Conservation (phyloP, 1,140 invertebrate species). For the Drosophila kikkawai region DNA sequence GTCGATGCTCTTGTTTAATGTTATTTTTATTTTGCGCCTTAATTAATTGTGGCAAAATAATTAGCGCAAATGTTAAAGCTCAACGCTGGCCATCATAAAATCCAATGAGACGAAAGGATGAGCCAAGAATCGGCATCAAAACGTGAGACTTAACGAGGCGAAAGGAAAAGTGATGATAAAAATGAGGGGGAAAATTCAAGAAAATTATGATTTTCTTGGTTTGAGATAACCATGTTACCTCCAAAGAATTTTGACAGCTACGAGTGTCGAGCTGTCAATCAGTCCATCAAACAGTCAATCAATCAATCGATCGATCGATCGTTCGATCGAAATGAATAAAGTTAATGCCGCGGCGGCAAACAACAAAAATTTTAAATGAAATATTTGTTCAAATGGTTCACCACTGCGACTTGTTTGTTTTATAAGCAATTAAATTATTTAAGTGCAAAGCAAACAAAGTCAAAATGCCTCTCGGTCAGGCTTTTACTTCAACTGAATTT, state of each 20-base stretch:
- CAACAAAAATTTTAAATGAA: slow-evolving; percentile 43
- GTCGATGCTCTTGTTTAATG: slow-evolving; percentile 44
- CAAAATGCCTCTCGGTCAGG: slow-evolving; percentile 38
- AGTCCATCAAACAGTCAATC: slow-evolving; percentile 61
- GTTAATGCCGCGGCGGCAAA: slow-evolving; percentile 39
- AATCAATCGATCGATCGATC: slow-evolving; percentile 7
- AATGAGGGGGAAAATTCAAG: background rate
- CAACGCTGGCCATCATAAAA: slow-evolving; percentile 64
- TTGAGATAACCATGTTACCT: slow-evolving; percentile 9
- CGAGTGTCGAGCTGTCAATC: slow-evolving; percentile 83
- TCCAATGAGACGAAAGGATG: slow-evolving; percentile 44
- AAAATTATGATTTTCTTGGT: background rate
- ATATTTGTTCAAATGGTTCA: slow-evolving; percentile 51
- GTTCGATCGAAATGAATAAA: slow-evolving; percentile 16
- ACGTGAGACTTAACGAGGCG: too few relatives aligned
- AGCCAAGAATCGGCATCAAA: background rate
- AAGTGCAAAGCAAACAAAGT: slow-evolving; percentile 78
- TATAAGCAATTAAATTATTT: slow-evolving; percentile 82
- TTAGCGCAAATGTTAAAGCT: slow-evolving; percentile 79
- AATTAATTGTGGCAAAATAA: slow-evolving; percentile 81
- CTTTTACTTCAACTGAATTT: slow-evolving; percentile 9
- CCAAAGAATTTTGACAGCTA: slow-evolving; percentile 69
- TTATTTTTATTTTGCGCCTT: slow-evolving; percentile 72
- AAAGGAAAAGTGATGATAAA: background rate
- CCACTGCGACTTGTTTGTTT: slow-evolving; percentile 60